Base-by-base conservation (phyloP, 1,140 invertebrate genomes). In the Matsumurasca onukii region DNA sequence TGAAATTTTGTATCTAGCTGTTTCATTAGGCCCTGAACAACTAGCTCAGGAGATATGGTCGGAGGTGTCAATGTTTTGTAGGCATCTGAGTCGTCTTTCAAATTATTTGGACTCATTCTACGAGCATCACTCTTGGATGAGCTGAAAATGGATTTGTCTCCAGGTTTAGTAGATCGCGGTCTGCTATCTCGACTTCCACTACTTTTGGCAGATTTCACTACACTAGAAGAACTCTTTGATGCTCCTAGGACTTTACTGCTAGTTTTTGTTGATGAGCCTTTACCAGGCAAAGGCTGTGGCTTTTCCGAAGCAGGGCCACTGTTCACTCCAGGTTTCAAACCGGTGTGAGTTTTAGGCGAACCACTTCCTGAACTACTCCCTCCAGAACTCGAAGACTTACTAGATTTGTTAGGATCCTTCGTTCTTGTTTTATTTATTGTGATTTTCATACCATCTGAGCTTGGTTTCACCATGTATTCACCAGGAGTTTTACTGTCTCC, bases 401-500 rank as follows among this genome's bases (percentile, higher is more conserved):
- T 82, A 9, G 80, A 76, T 70, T 75, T 72, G 76, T 81, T 66
- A 70, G 75, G 67, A 81, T 89, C 89, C n/a, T 85, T 87, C 66
- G 88, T 83, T 73, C 76, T 77, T 0, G 91, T 92, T 81, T 94
- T 95, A 74, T 94, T 95, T 9, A 95, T 93, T 0, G 92, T 95
- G 13, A 95, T 86, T 77, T 94, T 95, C 79, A 95, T 91, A 0
- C 92, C 92, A 74, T 93, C 92, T 0, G 87, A 89, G 72, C 90
- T 92, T 31, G 88, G 88, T 74, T 93, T 93, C 0, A 93, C 89
- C 86, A 92, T 93, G 73, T 94, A 95, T 73, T 94, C 92, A 0
- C 86, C 86, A 1, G 82, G 79, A 75, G 89, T 91, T 79, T 92
- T 92, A 57, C 79, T 82, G 66, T 88, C 87, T 13, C 81, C 81